A percentile compares a stretch with the other conserved stretches of the same genome.
Conservation (phyloP, 2,888 invertebrate genomes). For the Rotaria sp. region DNA sequence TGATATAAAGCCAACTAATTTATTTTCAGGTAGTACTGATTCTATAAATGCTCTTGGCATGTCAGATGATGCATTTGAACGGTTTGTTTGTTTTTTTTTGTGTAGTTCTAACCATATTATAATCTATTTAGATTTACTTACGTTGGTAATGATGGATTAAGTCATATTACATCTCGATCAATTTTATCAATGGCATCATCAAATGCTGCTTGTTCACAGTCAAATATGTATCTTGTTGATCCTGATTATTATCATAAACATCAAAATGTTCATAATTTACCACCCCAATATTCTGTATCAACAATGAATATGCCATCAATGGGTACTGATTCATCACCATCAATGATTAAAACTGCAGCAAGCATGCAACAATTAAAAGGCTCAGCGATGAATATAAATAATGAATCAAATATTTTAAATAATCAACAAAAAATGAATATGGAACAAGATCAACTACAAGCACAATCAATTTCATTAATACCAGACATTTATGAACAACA, state of each 20-base stretch:
- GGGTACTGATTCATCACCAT: background rate
- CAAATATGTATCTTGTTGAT: constrained; percentile 4
- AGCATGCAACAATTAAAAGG: constrained; percentile 30
- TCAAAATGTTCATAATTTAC: background rate
- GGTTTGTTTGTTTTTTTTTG: background rate
- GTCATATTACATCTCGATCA: background rate
- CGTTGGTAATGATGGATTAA: constrained; percentile 1
- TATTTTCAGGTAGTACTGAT: constrained; percentile 3
- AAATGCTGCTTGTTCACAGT: background rate
- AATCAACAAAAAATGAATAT: background rate
- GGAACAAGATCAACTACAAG: background rate
- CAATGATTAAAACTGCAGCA: background rate
- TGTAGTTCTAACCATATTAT: background rate
- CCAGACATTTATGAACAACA: constrained; percentile 1
- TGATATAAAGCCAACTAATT: background rate
- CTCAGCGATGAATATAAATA: background rate
- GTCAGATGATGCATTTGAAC: constrained; percentile 1
- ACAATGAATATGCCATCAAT: background rate
- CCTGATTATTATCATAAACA: constrained; percentile 21
- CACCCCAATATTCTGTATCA: background rate
- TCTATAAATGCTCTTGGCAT: background rate
- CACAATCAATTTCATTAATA: background rate
- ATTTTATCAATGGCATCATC: background rate
- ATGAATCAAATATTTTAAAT: background rate
- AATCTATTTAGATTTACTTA: background rate